Evolutionary conservation across 2,113 vertebrate species (phyloP).

Genomic region (Pangasianodon hypophthalmus): DNA sequence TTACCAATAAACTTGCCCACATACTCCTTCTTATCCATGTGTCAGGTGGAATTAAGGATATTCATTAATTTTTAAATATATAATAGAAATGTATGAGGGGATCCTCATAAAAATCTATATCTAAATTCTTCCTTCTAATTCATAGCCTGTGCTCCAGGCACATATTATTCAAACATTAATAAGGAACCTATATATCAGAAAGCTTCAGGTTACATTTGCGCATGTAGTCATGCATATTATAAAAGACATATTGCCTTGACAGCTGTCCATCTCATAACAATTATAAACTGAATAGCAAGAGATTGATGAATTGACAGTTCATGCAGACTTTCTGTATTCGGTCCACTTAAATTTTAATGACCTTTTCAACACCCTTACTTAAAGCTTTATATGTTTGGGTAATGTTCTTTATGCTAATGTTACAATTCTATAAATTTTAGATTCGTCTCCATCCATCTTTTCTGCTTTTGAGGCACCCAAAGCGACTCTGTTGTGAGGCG

Average conservation of each 20-base stretch:
- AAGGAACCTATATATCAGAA: slow-evolving; percentile 91
- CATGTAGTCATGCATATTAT: slow-evolving; percentile 89
- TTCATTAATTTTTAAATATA: no score
- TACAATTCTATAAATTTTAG: slow-evolving; percentile 96
- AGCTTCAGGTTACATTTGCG: slow-evolving; percentile 81
- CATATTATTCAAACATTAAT: slow-evolving; percentile 99
- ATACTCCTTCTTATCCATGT: slow-evolving; percentile 58
- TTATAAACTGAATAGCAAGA: slow-evolving; percentile 86
- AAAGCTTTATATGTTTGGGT: slow-evolving; percentile 86
- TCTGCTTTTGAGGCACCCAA: slow-evolving; percentile 69
- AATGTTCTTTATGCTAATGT: slow-evolving; percentile 95
- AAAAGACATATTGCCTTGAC: slow-evolving; percentile 71
- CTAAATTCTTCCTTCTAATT: slow-evolving; percentile 89
- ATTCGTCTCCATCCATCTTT: slow-evolving; percentile 90
- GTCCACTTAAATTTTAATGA: slow-evolving; percentile 88
- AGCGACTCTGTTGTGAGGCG: slow-evolving; percentile 75
- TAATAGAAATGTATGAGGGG: no score
- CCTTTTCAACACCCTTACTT: slow-evolving; percentile 82
- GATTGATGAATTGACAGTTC: slow-evolving; percentile 80
- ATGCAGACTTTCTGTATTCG: slow-evolving; percentile 75
- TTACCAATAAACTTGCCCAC: slow-evolving; percentile 39
- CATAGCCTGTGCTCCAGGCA: slow-evolving; percentile 90
- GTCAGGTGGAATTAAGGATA: slow-evolving; percentile 11
- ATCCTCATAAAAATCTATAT: no score
- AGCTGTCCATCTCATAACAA: slow-evolving; percentile 80